These are phyloP conservation scores for Lycaena phlaeas DNA, from an alignment of 2,888 invertebrate species.

Conservation along the genomic window DNA sequence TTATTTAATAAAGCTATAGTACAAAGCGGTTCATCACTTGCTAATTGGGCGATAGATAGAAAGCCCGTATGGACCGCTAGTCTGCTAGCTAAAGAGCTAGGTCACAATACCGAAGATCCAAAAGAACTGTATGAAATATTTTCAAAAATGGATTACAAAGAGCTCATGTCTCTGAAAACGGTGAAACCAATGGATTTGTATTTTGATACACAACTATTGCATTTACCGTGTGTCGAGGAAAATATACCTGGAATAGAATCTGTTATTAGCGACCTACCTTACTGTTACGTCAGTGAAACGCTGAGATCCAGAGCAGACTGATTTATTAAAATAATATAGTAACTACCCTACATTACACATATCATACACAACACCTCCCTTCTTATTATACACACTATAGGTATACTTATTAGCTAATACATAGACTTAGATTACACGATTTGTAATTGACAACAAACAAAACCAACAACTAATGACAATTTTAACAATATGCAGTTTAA, in stretches of 20 bases:
- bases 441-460: no score
- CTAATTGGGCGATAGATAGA: conserved; percentile 53
- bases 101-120: conserved; percentile 41
- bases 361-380: not conserved
- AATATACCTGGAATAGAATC: conserved; percentile 40
- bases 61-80: conserved; percentile 47
- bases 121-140: conserved; percentile 47
- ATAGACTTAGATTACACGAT: no score
- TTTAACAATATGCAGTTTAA: no score
- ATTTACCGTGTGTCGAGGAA: conserved; percentile 54
- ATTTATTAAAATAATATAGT: not conserved
- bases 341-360: not conserved
- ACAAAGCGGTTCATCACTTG: conserved; percentile 50
- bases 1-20: conserved; percentile 50
- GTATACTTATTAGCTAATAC: not conserved
- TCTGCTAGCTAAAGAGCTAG: conserved; percentile 43
- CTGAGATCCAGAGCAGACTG: not conserved
- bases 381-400: not conserved
- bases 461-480: no score
- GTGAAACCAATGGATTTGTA: conserved; percentile 42
- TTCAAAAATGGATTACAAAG: conserved; percentile 31
- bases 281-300: not conserved
- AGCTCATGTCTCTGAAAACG: conserved; percentile 33
- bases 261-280: conserved; percentile 46
- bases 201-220: conserved; percentile 47